Conservation (phyloP, 2,797 vertebrate species). For the Chelon auratus region DNA sequence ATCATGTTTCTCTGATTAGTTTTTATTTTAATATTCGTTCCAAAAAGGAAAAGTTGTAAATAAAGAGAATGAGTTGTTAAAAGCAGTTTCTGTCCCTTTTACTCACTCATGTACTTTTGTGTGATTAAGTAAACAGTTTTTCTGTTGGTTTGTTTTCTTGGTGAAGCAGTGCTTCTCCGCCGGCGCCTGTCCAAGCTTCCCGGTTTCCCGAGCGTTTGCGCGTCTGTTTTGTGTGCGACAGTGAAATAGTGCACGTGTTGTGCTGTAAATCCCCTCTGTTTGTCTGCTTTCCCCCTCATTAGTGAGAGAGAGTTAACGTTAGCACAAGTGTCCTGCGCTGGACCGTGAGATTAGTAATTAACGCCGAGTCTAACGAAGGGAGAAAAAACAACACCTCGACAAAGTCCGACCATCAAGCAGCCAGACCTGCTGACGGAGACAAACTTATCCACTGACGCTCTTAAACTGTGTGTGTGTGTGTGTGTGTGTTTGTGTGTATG, state of each 20-base stretch:
- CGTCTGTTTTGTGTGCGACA: conserved; percentile 46
- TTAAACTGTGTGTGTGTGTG: conserved; percentile 49
- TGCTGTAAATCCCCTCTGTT: conserved; percentile 84
- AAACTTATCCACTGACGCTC: conserved; percentile 74
- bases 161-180: neutral
- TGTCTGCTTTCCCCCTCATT: conserved; percentile 86
- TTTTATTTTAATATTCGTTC: neutral
- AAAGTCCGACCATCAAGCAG: conserved; percentile 82
- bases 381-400: conserved; percentile 86
- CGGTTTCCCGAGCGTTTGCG: conserved; percentile 19
- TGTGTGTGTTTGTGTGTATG: conserved; percentile 5
- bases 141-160: neutral
- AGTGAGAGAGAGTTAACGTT: conserved; percentile 82
- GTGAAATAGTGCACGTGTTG: conserved; percentile 58
- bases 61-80: neutral
- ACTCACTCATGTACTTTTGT: neutral
- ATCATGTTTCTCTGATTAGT: conserved; percentile 15
- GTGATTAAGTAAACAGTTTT: neutral
- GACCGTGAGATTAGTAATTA: conserved; percentile 88
- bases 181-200: conserved; percentile 14
- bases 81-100: neutral
- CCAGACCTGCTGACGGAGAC: conserved; percentile 82
- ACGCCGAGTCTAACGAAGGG: conserved; percentile 84
- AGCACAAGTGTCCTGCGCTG: conserved; percentile 82
- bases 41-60: neutral